Evolutionary conservation across 2,797 vertebrate genomes (phyloP), one percentile per base, ranked within the genome.

Genomic region (Sebastes cheni): DNA sequence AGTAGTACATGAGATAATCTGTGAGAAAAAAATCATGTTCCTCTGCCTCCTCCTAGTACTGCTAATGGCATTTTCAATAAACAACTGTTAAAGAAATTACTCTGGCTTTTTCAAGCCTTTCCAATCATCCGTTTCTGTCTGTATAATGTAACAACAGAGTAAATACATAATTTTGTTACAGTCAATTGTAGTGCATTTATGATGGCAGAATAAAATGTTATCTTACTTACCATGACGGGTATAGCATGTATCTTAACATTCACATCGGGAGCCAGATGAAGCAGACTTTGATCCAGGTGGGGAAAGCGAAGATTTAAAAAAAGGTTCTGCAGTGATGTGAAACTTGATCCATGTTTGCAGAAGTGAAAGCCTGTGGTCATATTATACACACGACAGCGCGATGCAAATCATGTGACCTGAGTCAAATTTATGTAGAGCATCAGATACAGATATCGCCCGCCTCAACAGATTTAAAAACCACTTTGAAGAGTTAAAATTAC

Each of bases 281-380:
- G 50, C 25, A 22, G 14, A 32, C n/a, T 67, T 77, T 54, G 32
- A 3, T 84, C 73, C 74, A 78, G n/a, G 4, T 67, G 56, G 13
- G 4, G 22, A 67, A 46, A 8, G 11, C 4, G 2, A 10, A 60
- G 20, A 34, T 42, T 29, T 29, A 6, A 22, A 56, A 62, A 22
- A 50, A 6, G 18, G 59, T 8, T 56, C 59, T 54, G 59, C 69
- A 73, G 56, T 55, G 20, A 67, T 13, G 29, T 8, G 6, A 54
- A 79, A 72, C 12, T 7, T 14, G 2, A 67, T 16, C 4, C 27
- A 50, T 30, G 25, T 27, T 72, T 80, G 82, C 72, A 89, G 93
- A 94, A 93, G 79, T 93, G 92, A 92, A 92, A 93, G 39, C 9
- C 18, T 34, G 22, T 18, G 62, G 68, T 60, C 2, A 11, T 16